Conservation (phyloP, 2,797 vertebrate species). For the Xiphophorus birchmanni region DNA sequence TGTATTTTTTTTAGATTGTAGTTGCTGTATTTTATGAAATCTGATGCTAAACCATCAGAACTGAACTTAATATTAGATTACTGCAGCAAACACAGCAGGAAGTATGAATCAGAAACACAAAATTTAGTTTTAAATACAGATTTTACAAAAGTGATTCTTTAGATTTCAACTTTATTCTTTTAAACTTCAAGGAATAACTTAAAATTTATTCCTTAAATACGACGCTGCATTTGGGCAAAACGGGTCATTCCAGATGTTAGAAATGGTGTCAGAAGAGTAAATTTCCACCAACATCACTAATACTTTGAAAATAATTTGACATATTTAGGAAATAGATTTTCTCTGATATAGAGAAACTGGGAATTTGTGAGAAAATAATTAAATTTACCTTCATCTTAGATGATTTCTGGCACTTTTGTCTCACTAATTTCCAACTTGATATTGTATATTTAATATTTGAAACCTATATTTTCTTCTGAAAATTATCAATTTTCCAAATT, state of each 20-base stretch:
- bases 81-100: neutral
- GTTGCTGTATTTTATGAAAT: neutral
- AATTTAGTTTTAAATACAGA: too few species aligned
- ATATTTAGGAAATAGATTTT: neutral
- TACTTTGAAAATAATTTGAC: neutral
- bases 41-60: neutral
- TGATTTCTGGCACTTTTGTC: too few species aligned
- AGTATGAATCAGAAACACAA: neutral
- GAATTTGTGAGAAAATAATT: too few species aligned
- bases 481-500: too few species aligned
- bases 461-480: neutral
- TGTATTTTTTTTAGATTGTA: too few species aligned
- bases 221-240: too few species aligned
- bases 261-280: neutral
- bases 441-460: neutral
- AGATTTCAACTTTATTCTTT: neutral
- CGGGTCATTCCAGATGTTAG: too few species aligned
- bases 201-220: too few species aligned
- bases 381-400: too few species aligned
- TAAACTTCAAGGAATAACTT: neutral
- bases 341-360: too few species aligned
- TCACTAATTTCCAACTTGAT: too few species aligned
- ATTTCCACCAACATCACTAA: neutral
- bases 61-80: neutral
- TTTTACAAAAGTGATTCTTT: too few species aligned